Base-by-base conservation (phyloP, 2,113 vertebrate species). In the Shinisaurus crocodilurus region DNA sequence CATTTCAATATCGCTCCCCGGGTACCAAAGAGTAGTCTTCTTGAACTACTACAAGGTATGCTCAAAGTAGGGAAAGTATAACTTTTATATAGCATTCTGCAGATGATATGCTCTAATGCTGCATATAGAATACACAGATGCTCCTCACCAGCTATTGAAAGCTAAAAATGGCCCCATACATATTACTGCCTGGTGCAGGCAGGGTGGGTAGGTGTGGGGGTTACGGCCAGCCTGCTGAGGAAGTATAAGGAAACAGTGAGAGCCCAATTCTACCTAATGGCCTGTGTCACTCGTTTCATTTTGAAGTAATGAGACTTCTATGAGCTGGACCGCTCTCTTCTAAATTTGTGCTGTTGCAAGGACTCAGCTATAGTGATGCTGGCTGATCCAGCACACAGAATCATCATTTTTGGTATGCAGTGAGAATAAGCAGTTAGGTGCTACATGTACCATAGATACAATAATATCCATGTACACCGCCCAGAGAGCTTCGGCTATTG, bases 291-390 rank as follows among this genome's bases (percentile, higher is more conserved):
- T 85, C 29, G 32, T 37, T 82, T 70, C n/a, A 1, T 0, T 82
- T n/a, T 87, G 32, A 81, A 91, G 57, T n/a, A 82, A 34, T 69
- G 40, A 92, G 16, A 88, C 1, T 3, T 89, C 85, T 89, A 34
- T 43, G 29, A 94, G 65, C 57, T 43, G 27, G 3, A 27, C 37
- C 79, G 27, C 9, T 88, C n/a, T 50, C 18, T 86, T 86, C 72
- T 74, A 54, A 89, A 82, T 10, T 60, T 48, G 85, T 92, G 32
- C 69, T 87, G 27, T 43, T 83, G 12, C 25, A 45, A 85, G 85
- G 65, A 91, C 76, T 93, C 83, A 86, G 6, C 74, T n/a, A 88
- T 18, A 92, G 84, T 81, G 27, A 29, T 90, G 16, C 91, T 79
- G 4, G 8, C 3, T 85, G n/a, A 34, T 83, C 0, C 0, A 87